A percentile compares a stretch with the other conserved stretches of the same genome.
Evolutionary conservation across 1,140 invertebrate species (phyloP).

Genomic region (Acyrthosiphon pisum): DNA sequence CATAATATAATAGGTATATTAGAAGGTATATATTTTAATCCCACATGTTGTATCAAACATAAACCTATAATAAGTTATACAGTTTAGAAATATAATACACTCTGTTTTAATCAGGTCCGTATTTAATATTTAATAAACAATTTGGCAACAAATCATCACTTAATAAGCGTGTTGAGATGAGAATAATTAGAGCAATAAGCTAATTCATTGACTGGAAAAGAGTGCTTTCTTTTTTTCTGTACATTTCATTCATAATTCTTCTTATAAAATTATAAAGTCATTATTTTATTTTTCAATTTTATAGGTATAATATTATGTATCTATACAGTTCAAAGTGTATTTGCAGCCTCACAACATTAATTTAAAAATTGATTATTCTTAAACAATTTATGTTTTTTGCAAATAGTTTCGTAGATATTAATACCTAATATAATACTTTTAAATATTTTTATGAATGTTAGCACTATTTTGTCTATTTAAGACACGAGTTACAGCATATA

Average conservation of each 20-base stretch:
- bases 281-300: neutral
- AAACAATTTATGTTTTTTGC: neutral
- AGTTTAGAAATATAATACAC: neutral
- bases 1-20: neutral
- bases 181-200: slow-evolving; percentile 18
- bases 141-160: neutral
- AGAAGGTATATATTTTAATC: neutral
- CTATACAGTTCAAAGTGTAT: neutral
- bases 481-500: neutral
- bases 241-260: too few relatives aligned
- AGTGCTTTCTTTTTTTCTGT: neutral
- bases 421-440: neutral
- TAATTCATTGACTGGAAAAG: slow-evolving; percentile 30
- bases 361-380: neutral
- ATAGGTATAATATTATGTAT: neutral
- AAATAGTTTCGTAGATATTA: neutral
- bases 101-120: neutral
- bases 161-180: neutral
- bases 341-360: neutral
- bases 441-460: neutral
- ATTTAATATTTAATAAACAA: neutral
- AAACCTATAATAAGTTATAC: neutral
- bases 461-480: neutral
- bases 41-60: neutral
- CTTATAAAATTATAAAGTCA: too few relatives aligned